phyloP scores from a whole-genome alignment of 2,888 invertebrate species.

The Drosophila sordidapex region DNA sequence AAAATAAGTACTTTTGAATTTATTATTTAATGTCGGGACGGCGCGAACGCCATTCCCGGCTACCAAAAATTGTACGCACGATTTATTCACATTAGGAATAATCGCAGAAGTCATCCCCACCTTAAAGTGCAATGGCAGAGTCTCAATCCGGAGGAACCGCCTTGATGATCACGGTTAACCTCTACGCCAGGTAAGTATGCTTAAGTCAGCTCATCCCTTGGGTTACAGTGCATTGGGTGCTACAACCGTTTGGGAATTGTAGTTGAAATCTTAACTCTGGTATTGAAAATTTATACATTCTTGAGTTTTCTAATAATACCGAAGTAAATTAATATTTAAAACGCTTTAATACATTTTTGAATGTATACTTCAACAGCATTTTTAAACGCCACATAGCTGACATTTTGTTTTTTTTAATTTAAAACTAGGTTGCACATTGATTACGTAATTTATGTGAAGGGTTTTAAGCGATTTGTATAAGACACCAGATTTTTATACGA shows the following conservation, averaged over 20 bases:
- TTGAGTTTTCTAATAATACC: not conserved
- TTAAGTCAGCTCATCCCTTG: constrained; percentile 9
- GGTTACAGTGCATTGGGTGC: not conserved
- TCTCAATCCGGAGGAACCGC: constrained; percentile 33
- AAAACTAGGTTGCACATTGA: not conserved
- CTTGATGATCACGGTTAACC: constrained; percentile 80
- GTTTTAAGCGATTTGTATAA: not conserved
- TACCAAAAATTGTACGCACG: constrained; percentile 83
- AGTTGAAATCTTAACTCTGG: not conserved
- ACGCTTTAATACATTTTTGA: not conserved
- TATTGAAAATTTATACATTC: not conserved
- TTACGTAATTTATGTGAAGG: not conserved
- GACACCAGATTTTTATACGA: not conserved
- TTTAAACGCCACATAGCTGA: not conserved
- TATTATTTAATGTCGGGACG: constrained; percentile 85
- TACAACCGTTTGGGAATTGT: constrained; percentile 37
- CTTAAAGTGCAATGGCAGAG: constrained; percentile 34
- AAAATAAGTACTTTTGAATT: not conserved
- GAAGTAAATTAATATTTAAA: not conserved
- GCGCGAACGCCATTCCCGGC: constrained; percentile 88
- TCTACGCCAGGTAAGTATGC: constrained; percentile 82
- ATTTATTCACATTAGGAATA: constrained; percentile 69
- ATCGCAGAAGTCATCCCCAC: constrained; percentile 61
- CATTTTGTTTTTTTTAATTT: not conserved
- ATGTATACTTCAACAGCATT: not conserved